Evolutionary conservation across 2,797 vertebrate species (phyloP).

Genomic region (Gallirallus australis): DNA sequence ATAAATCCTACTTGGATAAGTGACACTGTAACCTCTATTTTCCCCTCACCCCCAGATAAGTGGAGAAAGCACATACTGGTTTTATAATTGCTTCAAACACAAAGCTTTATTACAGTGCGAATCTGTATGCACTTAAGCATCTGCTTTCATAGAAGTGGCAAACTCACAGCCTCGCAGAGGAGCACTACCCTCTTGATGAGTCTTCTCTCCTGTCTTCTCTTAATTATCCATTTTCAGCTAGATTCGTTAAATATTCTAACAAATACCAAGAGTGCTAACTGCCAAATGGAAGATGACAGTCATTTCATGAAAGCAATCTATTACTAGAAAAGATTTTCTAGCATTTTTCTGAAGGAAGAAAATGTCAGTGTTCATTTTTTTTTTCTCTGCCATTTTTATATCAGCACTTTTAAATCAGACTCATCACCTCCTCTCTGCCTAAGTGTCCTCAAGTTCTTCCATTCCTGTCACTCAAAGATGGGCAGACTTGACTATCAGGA

Average conservation of each 20-base stretch:
- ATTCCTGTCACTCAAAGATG: neutral
- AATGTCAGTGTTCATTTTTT: neutral
- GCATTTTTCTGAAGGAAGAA: neutral
- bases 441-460: neutral
- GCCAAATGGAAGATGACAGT: neutral
- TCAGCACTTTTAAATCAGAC: neutral
- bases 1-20: neutral
- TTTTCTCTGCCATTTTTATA: neutral
- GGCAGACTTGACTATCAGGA: neutral
- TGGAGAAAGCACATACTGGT: neutral
- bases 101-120: neutral
- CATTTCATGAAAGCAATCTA: neutral
- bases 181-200: neutral
- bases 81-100: neutral
- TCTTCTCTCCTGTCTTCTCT: neutral
- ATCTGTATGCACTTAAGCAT: neutral
- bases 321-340: constrained; percentile 23
- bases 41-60: neutral
- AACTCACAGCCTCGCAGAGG: neutral
- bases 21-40: neutral
- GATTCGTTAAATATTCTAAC: constrained; percentile 14
- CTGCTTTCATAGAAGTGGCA: neutral
- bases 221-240: constrained; percentile 2
- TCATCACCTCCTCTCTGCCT: neutral
- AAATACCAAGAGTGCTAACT: neutral